Evolutionary conservation across 2,888 invertebrate species (phyloP).

Genomic region (Torymus auratus): DNA sequence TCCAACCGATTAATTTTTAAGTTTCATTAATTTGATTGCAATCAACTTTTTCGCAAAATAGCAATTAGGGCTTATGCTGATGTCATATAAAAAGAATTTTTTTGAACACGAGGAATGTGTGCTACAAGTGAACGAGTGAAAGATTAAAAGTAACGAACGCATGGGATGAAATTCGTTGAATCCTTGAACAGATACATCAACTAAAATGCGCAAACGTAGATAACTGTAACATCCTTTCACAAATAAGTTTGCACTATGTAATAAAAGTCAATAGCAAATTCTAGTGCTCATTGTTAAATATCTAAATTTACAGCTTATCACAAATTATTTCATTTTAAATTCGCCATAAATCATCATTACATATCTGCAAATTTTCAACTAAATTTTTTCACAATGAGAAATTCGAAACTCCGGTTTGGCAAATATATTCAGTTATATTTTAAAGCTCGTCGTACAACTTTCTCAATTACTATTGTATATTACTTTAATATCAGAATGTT

Average conservation of each 20-base stretch:
- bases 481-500: too few species aligned
- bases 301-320: too few species aligned
- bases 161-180: neutral
- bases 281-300: neutral
- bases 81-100: too few species aligned
- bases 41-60: too few species aligned
- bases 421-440: neutral
- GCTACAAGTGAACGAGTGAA: conserved; percentile 1
- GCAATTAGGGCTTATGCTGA: too few species aligned
- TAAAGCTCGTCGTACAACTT: neutral
- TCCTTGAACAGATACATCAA: neutral
- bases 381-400: conserved; percentile 4
- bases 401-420: conserved; percentile 34
- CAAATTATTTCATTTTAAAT: too few species aligned
- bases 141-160: neutral
- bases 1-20: too few species aligned
- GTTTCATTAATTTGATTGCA: too few species aligned
- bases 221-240: neutral
- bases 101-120: conserved; percentile 23
- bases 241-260: neutral
- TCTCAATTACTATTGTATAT: neutral
- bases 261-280: conserved; percentile 5
- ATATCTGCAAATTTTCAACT: neutral
- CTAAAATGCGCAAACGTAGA: conserved; percentile 4
- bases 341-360: too few species aligned